phyloP scores from a whole-genome alignment of 2,113 vertebrate species.

The Nothobranchius kuhntae region DNA sequence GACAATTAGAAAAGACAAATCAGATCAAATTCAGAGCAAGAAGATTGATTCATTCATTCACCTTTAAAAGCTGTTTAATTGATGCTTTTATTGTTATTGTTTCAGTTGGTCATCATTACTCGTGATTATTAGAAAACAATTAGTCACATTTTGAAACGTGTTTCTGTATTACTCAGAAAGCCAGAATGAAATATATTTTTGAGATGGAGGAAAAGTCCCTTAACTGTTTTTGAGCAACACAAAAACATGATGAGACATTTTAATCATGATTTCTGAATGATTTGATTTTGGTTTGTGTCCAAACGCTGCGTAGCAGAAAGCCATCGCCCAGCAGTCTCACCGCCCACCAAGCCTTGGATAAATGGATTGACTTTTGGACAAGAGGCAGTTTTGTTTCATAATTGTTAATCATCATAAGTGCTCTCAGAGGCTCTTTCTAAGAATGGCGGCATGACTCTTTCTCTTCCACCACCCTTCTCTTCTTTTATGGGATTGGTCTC shows the following conservation, averaged over 20 bases:
- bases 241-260: conserved; percentile 36
- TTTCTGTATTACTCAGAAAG: not conserved
- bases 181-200: not conserved
- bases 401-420: conserved; percentile 81
- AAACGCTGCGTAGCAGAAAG: conserved; percentile 30
- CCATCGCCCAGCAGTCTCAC: conserved; percentile 30
- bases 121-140: not conserved
- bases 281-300: conserved; percentile 50
- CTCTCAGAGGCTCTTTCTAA: conserved; percentile 68
- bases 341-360: conserved; percentile 44
- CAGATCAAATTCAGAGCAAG: conserved; percentile 16
- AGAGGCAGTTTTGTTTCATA: conserved; percentile 63
- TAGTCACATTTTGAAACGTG: not conserved
- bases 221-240: conserved; percentile 10
- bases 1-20: conserved; percentile 6
- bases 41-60: not conserved
- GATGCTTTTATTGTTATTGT: not conserved
- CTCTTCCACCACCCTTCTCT: conserved; percentile 39
- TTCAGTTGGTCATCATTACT: not conserved
- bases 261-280: conserved; percentile 48
- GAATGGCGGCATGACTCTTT: conserved; percentile 58
- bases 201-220: not conserved
- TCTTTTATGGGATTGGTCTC: conserved; percentile 75
- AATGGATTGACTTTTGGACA: conserved; percentile 74
- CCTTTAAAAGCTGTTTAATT: not conserved